Evolutionary conservation across 1,140 invertebrate species (phyloP).

Genomic region (Manduca sexta): DNA sequence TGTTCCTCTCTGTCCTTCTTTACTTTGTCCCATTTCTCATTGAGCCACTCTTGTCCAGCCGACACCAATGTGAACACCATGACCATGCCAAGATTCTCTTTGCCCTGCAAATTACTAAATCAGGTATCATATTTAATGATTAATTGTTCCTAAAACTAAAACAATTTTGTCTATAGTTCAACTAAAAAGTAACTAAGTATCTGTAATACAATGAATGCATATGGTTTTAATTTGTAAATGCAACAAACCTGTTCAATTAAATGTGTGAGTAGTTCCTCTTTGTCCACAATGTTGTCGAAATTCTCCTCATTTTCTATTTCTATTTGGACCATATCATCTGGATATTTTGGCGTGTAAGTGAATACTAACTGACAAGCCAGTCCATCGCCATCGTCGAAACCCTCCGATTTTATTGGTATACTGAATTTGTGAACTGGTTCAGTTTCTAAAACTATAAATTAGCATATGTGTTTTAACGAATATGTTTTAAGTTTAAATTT

Average conservation of each 20-base stretch:
- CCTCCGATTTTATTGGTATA: constrained; percentile 86
- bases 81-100: constrained; percentile 95
- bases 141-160: background rate
- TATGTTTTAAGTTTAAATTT: no score
- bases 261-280: constrained; percentile 79
- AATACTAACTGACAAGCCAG: constrained; percentile 84
- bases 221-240: background rate
- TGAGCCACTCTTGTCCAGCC: constrained; percentile 93
- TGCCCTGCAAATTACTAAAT: constrained; percentile 71
- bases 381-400: constrained; percentile 79
- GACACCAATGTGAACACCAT: constrained; percentile 98
- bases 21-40: constrained; percentile 85
- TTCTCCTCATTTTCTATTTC: constrained; percentile 87
- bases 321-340: constrained; percentile 87
- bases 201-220: no score
- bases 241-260: constrained; percentile 79
- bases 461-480: background rate
- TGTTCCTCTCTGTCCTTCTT: constrained; percentile 83
- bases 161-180: no score
- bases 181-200: no score
- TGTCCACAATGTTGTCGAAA: constrained; percentile 81
- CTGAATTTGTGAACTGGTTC: constrained; percentile 83
- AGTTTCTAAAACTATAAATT: constrained; percentile 77
- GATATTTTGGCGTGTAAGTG: constrained; percentile 90
- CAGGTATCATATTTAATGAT: background rate